These are phyloP conservation scores for Ornithorhynchus anatinus DNA, from an alignment of 2,113 vertebrate genomes.

Conservation along the genomic window DNA sequence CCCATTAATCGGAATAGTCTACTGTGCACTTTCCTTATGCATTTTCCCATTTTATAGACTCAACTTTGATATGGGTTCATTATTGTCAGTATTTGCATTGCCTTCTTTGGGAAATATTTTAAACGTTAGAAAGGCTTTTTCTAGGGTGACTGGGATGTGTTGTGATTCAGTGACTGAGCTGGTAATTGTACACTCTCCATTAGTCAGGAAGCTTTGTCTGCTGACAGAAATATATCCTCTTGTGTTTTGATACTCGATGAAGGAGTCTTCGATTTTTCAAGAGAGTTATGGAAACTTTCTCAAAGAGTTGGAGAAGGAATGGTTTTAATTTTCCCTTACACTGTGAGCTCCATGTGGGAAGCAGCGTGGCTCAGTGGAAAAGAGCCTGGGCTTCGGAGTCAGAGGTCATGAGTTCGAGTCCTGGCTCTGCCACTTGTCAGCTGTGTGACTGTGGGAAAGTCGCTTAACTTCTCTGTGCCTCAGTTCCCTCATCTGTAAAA, in stretches of 20 bases:
- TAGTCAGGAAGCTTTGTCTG: slow-evolving; percentile 19
- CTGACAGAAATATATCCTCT: not conserved
- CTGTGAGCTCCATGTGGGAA: too few relatives aligned
- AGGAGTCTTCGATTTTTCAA: not conserved
- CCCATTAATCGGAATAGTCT: not conserved
- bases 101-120: not conserved
- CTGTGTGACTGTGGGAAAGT: too few relatives aligned
- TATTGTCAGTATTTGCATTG: slow-evolving; percentile 7
- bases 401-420: too few relatives aligned
- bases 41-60: slow-evolving; percentile 35
- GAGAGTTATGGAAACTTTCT: not conserved
- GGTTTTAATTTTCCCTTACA: too few relatives aligned
- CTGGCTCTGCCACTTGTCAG: too few relatives aligned
- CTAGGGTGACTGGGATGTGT: slow-evolving; percentile 7
- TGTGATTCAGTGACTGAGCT: slow-evolving; percentile 28
- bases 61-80: slow-evolving; percentile 9
- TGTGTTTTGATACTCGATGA: not conserved
- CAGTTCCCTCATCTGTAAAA: too few relatives aligned
- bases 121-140: slow-evolving; percentile 20
- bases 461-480: too few relatives aligned
- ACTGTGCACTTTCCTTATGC: slow-evolving; percentile 10
- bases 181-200: slow-evolving; percentile 19
- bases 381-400: too few relatives aligned
- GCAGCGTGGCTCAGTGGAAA: too few relatives aligned
- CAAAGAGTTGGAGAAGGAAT: not conserved